Percentiles rank a stretch among this genome's conserved stretches.
phyloP scores from a whole-genome alignment of 2,888 invertebrate species.

The Hoplodrina blanda region DNA sequence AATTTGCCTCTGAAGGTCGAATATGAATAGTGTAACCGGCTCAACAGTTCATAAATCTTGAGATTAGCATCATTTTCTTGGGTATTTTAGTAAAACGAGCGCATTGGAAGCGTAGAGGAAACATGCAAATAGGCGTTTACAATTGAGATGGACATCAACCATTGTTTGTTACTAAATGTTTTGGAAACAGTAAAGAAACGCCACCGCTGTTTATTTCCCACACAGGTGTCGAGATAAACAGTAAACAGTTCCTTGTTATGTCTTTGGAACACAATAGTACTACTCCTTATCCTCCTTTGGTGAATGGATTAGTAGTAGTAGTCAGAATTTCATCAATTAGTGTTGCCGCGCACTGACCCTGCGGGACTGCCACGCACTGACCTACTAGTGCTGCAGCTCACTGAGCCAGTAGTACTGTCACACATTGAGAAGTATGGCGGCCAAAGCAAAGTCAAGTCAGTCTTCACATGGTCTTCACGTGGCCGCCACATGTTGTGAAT shows the following conservation, averaged over 20 bases:
- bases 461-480: too few species aligned
- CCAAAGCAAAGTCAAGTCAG: too few species aligned
- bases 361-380: too few species aligned
- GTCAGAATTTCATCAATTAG: constrained; percentile 21
- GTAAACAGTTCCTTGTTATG: constrained; percentile 19
- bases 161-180: constrained; percentile 41
- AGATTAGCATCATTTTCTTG: constrained; percentile 49
- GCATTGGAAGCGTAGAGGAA: constrained; percentile 2
- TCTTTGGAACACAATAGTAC: constrained; percentile 8
- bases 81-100: constrained; percentile 28
- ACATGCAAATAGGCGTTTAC: constrained; percentile 16
- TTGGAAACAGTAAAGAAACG: constrained; percentile 35
- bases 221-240: constrained; percentile 6
- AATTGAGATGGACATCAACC: constrained; percentile 13
- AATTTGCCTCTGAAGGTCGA: constrained; percentile 49
- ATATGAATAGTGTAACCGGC: constrained; percentile 20
- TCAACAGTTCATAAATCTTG: constrained; percentile 51
- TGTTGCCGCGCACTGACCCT: too few species aligned
- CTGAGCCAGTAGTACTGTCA: too few species aligned
- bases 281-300: not conserved
- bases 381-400: too few species aligned
- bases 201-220: constrained; percentile 29
- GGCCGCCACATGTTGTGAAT: too few species aligned
- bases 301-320: constrained; percentile 6
- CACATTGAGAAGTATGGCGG: too few species aligned